Percentiles rank a stretch among this genome's conserved stretches.
These are phyloP conservation scores for Sus cebifrons DNA, from an alignment of 2,797 vertebrate genomes.

Conservation along the genomic window DNA sequence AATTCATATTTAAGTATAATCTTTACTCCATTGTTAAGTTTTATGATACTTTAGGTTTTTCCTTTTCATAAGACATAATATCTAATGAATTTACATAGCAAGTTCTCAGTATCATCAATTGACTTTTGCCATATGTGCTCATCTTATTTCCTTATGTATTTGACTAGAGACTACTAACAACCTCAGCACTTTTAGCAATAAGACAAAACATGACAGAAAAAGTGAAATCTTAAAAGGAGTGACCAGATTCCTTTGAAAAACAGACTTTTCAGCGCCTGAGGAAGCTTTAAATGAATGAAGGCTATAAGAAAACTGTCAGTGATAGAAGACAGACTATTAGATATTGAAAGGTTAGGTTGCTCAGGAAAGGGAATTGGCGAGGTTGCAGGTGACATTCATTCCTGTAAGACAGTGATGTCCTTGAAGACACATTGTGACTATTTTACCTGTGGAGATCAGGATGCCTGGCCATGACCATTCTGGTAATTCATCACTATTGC, in stretches of 20 bases:
- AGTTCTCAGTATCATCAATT: background rate
- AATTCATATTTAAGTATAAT: background rate
- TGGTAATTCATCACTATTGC: background rate
- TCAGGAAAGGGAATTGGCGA: constrained; percentile 59
- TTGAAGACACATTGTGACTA: constrained; percentile 28
- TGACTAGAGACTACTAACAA: background rate
- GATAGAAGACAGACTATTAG: constrained; percentile 77
- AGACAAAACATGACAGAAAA: background rate
- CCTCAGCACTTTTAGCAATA: background rate
- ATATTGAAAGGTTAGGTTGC: constrained; percentile 1
- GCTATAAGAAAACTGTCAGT: constrained; percentile 73
- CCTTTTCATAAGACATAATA: background rate
- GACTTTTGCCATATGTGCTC: background rate
- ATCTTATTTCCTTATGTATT: background rate
- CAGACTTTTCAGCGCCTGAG: constrained; percentile 29
- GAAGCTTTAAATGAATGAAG: constrained; percentile 68
- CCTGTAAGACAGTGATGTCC: background rate
- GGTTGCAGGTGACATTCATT: constrained; percentile 39
- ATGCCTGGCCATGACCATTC: background rate
- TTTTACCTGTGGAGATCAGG: background rate
- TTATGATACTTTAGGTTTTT: background rate
- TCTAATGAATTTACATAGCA: background rate
- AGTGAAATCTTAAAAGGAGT: background rate
- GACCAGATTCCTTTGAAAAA: constrained; percentile 52
- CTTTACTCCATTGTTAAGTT: background rate